Conservation (phyloP, 53 echinoderm and acorn worm species). For the Apostichopus leukothele region DNA sequence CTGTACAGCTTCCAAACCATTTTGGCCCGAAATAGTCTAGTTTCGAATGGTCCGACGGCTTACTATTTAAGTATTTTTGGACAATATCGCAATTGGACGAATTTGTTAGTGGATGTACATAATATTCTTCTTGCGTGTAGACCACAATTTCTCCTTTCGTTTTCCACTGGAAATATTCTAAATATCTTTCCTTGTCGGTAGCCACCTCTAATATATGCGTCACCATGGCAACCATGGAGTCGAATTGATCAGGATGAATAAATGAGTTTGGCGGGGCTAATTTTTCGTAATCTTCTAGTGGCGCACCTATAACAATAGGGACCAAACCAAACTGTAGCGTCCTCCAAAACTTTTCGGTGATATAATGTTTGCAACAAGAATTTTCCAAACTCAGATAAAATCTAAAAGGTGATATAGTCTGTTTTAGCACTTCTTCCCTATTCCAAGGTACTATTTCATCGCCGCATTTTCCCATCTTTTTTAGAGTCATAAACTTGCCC, state of each 20-base stretch:
- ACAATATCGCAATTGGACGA: conserved; percentile 12
- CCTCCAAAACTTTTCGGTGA: conserved; percentile 38
- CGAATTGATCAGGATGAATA: conserved; percentile 38
- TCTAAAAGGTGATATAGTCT: neutral
- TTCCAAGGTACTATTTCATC: neutral
- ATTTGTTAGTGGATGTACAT: conserved; percentile 21
- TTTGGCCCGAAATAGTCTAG: conserved; percentile 13
- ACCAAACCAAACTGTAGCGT: conserved; percentile 7
- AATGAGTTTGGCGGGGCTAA: conserved; percentile 36
- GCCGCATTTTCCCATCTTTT: conserved; percentile 13
- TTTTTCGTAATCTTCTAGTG: conserved; percentile 28
- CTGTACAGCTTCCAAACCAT: conserved; percentile 8
- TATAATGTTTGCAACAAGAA: conserved; percentile 30
- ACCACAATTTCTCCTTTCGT: conserved; percentile 11
- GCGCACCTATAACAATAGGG: conserved; percentile 26
- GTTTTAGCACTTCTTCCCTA: neutral
- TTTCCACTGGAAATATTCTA: conserved; percentile 28
- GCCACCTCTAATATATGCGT: conserved; percentile 16
- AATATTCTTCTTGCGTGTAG: conserved; percentile 36
- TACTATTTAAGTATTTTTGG: conserved; percentile 16
- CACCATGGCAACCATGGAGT: conserved; percentile 17
- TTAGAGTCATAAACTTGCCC: neutral
- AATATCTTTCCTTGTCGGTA: neutral
- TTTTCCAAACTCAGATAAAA: conserved; percentile 38
- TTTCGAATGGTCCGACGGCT: neutral